Conservation (phyloP, 2,888 invertebrate species). For the Lysandra coridon region DNA sequence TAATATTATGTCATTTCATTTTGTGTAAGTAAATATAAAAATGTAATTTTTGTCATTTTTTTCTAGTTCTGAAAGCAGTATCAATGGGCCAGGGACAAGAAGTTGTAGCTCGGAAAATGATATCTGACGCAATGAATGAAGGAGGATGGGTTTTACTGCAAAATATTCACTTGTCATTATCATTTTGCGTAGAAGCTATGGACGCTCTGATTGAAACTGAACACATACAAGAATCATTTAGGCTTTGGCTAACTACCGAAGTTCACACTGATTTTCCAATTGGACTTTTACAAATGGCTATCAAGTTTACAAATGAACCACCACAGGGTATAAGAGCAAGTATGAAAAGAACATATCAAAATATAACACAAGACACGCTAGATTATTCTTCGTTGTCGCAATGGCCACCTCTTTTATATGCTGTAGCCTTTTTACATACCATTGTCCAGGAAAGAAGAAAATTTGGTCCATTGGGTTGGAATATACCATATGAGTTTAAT, state of each 20-base stretch:
- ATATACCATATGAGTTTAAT: constrained; percentile 97
- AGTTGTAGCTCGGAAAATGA: constrained; percentile 89
- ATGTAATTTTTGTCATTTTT: neutral
- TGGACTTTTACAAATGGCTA: constrained; percentile 92
- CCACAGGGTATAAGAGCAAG: constrained; percentile 96
- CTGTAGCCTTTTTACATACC: constrained; percentile 96
- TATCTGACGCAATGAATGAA: constrained; percentile 87
- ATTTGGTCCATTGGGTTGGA: constrained; percentile 98
- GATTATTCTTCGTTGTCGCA: constrained; percentile 95
- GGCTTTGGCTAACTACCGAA: constrained; percentile 97
- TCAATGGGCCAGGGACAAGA: constrained; percentile 99
- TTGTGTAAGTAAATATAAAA: too few species aligned
- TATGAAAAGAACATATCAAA: constrained; percentile 95
- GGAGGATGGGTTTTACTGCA: constrained; percentile 97
- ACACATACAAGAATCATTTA: constrained; percentile 89
- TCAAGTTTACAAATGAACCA: constrained; percentile 98
- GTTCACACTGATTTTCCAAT: constrained; percentile 97
- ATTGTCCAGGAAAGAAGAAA: constrained; percentile 97
- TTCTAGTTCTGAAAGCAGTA: constrained; percentile 87
- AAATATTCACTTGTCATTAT: constrained; percentile 96
- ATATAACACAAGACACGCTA: constrained; percentile 92
- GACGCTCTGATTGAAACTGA: constrained; percentile 93
- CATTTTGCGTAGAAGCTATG: constrained; percentile 96
- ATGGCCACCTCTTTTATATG: constrained; percentile 96
- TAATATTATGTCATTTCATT: too few species aligned